Evolutionary conservation across 2,888 invertebrate species (phyloP).

Genomic region (Mesochorus sp.): DNA sequence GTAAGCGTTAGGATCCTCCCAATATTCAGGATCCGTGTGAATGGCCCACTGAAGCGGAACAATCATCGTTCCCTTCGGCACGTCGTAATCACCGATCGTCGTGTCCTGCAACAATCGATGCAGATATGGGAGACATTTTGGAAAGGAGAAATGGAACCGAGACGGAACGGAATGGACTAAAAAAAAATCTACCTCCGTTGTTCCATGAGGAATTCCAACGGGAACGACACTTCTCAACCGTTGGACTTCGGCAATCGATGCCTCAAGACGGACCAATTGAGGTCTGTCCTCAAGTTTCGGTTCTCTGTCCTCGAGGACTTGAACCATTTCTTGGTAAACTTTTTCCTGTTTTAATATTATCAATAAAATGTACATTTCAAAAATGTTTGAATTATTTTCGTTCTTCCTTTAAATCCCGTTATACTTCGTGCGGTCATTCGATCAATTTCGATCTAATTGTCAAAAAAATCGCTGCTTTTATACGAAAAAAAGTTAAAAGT

Average conservation of each 20-base stretch:
- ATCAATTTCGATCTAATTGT: no score
- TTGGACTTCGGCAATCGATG: slow-evolving; percentile 90
- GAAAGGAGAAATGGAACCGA: not conserved
- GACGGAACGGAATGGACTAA: slow-evolving; percentile 21
- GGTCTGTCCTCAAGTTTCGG: slow-evolving; percentile 84
- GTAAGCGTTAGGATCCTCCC: slow-evolving; percentile 87
- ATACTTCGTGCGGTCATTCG: no score
- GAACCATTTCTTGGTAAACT: slow-evolving; percentile 84
- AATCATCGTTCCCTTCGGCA: slow-evolving; percentile 89
- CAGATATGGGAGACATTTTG: not conserved
- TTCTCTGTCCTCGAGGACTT: slow-evolving; percentile 68
- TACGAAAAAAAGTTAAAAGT: no score
- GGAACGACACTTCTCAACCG: slow-evolving; percentile 91
- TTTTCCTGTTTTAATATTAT: slow-evolving; percentile 82
- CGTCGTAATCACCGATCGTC: slow-evolving; percentile 84
- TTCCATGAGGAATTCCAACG: slow-evolving; percentile 93
- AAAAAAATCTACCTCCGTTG: slow-evolving; percentile 82
- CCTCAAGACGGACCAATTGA: slow-evolving; percentile 86
- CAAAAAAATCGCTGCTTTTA: no score
- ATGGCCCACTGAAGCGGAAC: slow-evolving; percentile 92
- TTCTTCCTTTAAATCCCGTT: no score
- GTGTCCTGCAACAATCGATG: slow-evolving; percentile 82
- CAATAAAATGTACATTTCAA: no score
- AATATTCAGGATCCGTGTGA: slow-evolving; percentile 88
- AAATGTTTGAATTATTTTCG: not conserved